Evolutionary conservation across 2,888 invertebrate genomes (phyloP).

Genomic region (Lumbricus terrestris): DNA sequence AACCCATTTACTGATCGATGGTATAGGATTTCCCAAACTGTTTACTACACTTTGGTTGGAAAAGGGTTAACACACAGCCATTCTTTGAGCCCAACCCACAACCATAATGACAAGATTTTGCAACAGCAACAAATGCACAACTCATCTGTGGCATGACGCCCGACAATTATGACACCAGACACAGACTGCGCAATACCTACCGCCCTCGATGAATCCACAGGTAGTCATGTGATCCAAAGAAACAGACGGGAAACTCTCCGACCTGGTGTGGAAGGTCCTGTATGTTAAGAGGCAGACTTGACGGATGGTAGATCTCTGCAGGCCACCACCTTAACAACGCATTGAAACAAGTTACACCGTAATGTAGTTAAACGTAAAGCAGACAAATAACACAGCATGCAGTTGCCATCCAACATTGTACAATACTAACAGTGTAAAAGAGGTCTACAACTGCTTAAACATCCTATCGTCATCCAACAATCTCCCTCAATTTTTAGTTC

Average conservation of each 20-base stretch:
- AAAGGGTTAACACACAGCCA: neutral
- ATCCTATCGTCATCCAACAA: neutral
- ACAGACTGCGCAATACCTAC: constrained; percentile 41
- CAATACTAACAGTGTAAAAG: neutral
- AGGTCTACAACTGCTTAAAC: neutral
- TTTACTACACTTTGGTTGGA: no score
- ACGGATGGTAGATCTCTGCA: constrained; percentile 79
- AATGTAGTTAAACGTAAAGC: neutral
- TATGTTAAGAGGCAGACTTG: constrained; percentile 79
- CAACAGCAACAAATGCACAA: neutral
- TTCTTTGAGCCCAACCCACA: neutral
- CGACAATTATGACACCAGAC: no score
- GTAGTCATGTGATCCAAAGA: constrained; percentile 88
- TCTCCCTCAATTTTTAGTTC: no score
- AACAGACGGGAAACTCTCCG: constrained; percentile 88
- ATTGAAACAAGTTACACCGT: neutral
- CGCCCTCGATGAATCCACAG: constrained; percentile 62
- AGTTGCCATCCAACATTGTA: no score
- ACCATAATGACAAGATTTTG: neutral
- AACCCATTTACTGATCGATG: no score
- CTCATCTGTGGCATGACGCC: neutral
- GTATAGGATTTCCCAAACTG: no score
- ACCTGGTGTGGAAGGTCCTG: constrained; percentile 70
- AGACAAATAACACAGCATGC: no score
- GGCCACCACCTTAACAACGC: constrained; percentile 83